phyloP scores from a whole-genome alignment of 2,113 vertebrate species.

The Benthochromis sp. region DNA sequence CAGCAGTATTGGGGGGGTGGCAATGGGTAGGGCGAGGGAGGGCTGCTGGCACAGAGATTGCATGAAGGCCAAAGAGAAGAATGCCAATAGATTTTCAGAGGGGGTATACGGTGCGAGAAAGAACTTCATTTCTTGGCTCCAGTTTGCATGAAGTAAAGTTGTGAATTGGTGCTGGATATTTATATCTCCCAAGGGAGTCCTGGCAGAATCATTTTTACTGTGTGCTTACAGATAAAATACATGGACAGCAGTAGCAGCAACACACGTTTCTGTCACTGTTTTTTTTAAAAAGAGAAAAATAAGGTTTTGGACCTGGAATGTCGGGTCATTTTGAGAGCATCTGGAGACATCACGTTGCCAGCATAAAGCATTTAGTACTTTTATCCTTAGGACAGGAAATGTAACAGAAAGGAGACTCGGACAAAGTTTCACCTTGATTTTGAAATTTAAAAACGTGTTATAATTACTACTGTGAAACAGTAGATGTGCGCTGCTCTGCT shows the following conservation, averaged over 20 bases:
- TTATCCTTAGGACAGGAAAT: not conserved
- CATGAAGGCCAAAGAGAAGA: constrained; percentile 40
- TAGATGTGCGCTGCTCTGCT: not conserved
- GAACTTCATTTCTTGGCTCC: constrained; percentile 53
- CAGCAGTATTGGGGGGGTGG: not conserved
- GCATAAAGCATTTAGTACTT: not conserved
- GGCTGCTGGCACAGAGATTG: constrained; percentile 10
- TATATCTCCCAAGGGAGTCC: constrained; percentile 40
- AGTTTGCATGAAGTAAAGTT: constrained; percentile 39
- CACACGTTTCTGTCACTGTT: not conserved
- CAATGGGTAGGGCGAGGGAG: not conserved
- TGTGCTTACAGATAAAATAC: not conserved
- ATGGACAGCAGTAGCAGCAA: not conserved
- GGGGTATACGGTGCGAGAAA: constrained; percentile 37
- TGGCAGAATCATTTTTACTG: constrained; percentile 19
- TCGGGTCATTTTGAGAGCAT: not conserved
- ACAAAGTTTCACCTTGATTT: not conserved
- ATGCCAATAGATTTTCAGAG: constrained; percentile 56
- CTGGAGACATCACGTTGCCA: not conserved
- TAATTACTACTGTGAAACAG: not conserved
- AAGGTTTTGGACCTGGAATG: not conserved
- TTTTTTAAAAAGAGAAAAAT: not conserved
- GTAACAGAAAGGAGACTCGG: not conserved
- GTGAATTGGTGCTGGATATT: constrained; percentile 46
- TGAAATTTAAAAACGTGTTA: not conserved